Evolutionary conservation across 64 coral and sea anemone species (phyloP).

Genomic region (Montipora cactus): DNA sequence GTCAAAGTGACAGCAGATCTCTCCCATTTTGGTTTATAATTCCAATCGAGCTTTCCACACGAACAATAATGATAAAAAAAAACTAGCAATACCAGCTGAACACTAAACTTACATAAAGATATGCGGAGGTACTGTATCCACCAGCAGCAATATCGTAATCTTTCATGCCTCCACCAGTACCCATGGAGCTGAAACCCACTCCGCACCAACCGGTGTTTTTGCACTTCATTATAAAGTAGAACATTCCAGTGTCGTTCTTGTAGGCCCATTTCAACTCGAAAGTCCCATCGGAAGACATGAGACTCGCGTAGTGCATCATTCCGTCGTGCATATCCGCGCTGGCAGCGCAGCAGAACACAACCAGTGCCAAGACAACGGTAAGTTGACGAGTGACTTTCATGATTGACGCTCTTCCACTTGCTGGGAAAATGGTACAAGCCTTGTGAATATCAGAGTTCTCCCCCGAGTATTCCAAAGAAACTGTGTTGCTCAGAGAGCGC

Average conservation of each 20-base stretch:
- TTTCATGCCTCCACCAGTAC: not conserved
- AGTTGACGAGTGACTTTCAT: not conserved
- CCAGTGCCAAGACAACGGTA: not conserved
- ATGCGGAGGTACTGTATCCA: not conserved
- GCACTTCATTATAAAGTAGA: slow-evolving; percentile 20
- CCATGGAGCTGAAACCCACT: not conserved
- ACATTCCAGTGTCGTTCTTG: not conserved
- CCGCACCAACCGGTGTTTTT: slow-evolving; percentile 4
- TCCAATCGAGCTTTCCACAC: too few species aligned
- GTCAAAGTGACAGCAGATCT: too few species aligned
- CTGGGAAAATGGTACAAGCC: not conserved
- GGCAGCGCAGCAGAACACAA: not conserved
- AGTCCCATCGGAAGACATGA: not conserved
- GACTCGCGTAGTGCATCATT: not conserved
- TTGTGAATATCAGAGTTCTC: not conserved
- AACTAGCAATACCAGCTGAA: too few species aligned
- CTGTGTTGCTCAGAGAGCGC: not conserved
- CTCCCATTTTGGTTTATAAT: too few species aligned
- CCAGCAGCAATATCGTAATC: slow-evolving; percentile 34
- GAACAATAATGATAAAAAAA: too few species aligned
- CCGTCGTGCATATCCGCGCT: not conserved
- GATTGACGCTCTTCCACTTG: not conserved
- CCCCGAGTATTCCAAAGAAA: not conserved
- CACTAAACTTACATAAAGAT: slow-evolving; percentile 7
- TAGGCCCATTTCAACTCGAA: slow-evolving; percentile 26